Conservation (phyloP, 2,113 vertebrate species). For the Cervus canadensis region DNA sequence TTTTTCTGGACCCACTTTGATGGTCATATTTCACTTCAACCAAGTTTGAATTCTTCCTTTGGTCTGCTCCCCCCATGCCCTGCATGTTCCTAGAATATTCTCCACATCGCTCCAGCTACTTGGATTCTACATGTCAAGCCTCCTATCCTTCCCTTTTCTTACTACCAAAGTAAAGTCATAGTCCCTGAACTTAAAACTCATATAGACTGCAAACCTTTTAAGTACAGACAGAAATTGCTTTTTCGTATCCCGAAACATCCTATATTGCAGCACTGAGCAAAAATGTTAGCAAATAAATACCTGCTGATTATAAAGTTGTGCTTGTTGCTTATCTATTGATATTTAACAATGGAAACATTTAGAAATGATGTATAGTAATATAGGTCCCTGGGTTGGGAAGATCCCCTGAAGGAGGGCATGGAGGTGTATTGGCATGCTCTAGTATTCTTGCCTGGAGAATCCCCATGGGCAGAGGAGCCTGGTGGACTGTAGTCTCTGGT, state of each 20-base stretch:
- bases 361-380: not conserved
- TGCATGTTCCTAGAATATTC: not conserved
- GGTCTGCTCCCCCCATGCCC: not conserved
- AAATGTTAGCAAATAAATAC: not conserved
- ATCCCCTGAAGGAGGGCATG: not conserved
- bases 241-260: not conserved
- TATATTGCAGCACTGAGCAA: not conserved
- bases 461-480: not conserved
- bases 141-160: not conserved
- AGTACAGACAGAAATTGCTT: not conserved
- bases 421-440: not conserved
- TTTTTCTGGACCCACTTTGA: not conserved
- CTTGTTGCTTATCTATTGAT: not conserved
- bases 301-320: not conserved
- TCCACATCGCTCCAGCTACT: not conserved
- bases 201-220: not conserved
- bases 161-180: not conserved
- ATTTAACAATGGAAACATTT: constrained; percentile 19
- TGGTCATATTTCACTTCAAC: not conserved
- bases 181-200: not conserved
- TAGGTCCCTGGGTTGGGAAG: not conserved
- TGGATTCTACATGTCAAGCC: not conserved
- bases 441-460: not conserved
- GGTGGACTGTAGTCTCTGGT: not conserved
- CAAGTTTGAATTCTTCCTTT: not conserved